These are phyloP conservation scores for Lepisosteus oculatus DNA, from an alignment of 2,113 vertebrate genomes.

Conservation along the genomic window DNA sequence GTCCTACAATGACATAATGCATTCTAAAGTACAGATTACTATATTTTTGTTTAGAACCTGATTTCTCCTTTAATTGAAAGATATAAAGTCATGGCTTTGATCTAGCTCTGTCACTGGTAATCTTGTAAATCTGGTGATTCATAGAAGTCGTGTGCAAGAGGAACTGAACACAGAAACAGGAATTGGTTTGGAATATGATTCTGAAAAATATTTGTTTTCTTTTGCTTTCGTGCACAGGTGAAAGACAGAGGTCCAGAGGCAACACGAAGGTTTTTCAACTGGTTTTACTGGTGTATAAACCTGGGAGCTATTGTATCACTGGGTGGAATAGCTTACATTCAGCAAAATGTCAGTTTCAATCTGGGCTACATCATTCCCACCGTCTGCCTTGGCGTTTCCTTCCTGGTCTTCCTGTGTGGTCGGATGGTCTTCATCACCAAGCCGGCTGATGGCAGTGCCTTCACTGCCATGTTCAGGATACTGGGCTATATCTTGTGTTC, in stretches of 20 bases:
- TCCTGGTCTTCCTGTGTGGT: conserved; percentile 83
- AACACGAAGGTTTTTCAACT: conserved; percentile 92
- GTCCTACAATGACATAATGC: no score
- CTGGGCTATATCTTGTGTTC: conserved; percentile 75
- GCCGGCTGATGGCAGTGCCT: conserved; percentile 90
- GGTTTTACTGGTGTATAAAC: conserved; percentile 99
- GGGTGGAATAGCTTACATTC: conserved; percentile 87
- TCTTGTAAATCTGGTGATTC: no score
- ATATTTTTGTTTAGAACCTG: no score
- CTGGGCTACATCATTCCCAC: conserved; percentile 81
- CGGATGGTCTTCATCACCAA: conserved; percentile 86
- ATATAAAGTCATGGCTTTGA: no score
- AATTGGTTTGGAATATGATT: background rate
- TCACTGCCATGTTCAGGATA: conserved; percentile 85
- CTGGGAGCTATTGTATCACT: conserved; percentile 89
- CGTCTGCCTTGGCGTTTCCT: conserved; percentile 81
- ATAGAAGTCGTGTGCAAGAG: no score
- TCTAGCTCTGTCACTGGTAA: no score
- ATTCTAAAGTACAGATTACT: no score
- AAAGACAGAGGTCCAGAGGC: conserved; percentile 93
- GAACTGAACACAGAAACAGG: no score
- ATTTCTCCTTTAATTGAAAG: no score
- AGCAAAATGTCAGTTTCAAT: conserved; percentile 85
- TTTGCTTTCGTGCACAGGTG: conserved; percentile 63
- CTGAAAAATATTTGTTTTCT: background rate